These are phyloP conservation scores for Phyllotis vaccarum DNA, from an alignment of 2,797 vertebrate genomes.

Conservation along the genomic window DNA sequence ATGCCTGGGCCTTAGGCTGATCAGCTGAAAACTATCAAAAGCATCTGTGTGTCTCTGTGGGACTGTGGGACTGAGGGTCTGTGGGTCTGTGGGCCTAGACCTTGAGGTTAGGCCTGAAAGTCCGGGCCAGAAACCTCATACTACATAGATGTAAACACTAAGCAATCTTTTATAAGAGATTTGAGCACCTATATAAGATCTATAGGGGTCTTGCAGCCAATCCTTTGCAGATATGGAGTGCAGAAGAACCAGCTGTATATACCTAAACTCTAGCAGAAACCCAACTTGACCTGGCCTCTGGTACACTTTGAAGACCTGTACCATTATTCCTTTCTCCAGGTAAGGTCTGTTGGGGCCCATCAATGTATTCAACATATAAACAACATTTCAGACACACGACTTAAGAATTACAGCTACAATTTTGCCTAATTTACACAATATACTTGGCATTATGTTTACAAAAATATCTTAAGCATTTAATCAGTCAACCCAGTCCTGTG, in stretches of 20 bases:
- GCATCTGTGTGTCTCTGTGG: too few species aligned
- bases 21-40: too few species aligned
- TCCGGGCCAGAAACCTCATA: too few species aligned
- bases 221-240: neutral
- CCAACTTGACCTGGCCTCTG: neutral
- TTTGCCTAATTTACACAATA: neutral
- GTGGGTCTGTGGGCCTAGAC: too few species aligned
- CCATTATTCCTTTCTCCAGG: neutral
- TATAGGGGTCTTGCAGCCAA: neutral
- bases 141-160: too few species aligned
- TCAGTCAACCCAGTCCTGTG: slow-evolving; percentile 15
- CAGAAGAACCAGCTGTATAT: neutral
- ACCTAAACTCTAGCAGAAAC: neutral
- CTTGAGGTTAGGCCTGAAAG: too few species aligned
- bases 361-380: neutral
- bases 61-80: too few species aligned
- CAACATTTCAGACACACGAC: neutral
- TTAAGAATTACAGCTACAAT: neutral
- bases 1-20: too few species aligned
- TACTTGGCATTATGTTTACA: neutral
- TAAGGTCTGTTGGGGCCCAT: neutral
- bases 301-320: neutral
- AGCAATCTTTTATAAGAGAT: neutral
- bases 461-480: neutral
- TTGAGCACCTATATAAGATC: neutral